Evolutionary conservation across 2,797 vertebrate species (phyloP).

Genomic region (Neosilurus hyrtlii): DNA sequence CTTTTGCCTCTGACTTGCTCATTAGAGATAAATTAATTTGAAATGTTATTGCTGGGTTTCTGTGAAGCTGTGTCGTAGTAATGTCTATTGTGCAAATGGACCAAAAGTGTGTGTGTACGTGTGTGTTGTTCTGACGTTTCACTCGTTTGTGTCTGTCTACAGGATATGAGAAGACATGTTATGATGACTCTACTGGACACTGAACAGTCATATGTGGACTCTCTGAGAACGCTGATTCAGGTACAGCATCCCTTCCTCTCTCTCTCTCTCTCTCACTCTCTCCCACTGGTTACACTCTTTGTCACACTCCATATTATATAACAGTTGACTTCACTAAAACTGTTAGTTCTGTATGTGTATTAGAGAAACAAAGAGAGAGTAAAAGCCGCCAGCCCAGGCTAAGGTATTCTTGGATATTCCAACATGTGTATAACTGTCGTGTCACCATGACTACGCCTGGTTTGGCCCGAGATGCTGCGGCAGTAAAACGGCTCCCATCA

Average conservation of each 20-base stretch:
- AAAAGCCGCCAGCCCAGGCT: not conserved
- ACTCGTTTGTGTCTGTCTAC: constrained; percentile 38
- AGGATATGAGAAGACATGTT: constrained; percentile 99
- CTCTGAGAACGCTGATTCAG: constrained; percentile 81
- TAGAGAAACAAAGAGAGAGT: not conserved
- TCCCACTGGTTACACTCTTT: not conserved
- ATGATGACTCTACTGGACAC: constrained; percentile 97
- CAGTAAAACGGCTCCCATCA: constrained; percentile 40
- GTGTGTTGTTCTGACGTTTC: not conserved
- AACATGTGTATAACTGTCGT: constrained; percentile 1
- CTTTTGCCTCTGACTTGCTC: not conserved
- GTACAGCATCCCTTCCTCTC: constrained; percentile 17
- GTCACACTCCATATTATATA: not conserved
- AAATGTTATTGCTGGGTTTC: not conserved
- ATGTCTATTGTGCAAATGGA: not conserved
- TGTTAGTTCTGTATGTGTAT: constrained; percentile 7
- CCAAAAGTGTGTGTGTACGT: not conserved
- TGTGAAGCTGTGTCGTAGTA: not conserved
- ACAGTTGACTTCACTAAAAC: not conserved
- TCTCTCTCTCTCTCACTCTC: not conserved
- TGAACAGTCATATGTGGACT: constrained; percentile 96
- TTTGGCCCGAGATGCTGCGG: constrained; percentile 21
- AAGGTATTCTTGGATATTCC: constrained; percentile 11
- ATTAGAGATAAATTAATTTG: not conserved
- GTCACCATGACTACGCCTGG: constrained; percentile 9